A percentile compares a stretch with the other conserved stretches of the same genome.
Conservation (phyloP, 1,140 invertebrate species). For the Leptinotarsa texana region DNA sequence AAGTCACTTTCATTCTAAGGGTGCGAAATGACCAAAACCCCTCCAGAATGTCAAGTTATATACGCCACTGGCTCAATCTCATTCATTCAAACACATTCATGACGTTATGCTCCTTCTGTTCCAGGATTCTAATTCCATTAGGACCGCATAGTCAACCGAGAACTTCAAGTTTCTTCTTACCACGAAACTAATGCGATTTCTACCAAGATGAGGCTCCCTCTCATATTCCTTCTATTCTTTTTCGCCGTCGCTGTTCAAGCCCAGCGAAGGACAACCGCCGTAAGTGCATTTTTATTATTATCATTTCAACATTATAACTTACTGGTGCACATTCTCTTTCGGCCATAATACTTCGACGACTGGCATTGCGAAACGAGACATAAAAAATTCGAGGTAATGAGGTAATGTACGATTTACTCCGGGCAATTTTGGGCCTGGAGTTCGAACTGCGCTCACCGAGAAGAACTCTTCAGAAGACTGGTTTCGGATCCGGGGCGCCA, state of each 20-base stretch:
- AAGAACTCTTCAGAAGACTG: no score
- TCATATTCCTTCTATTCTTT: conserved; percentile 19
- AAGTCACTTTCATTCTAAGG: no score
- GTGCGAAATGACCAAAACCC: no score
- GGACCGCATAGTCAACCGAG: neutral
- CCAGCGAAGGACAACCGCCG: conserved; percentile 19
- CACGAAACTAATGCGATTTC: conserved; percentile 8
- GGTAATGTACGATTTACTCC: no score
- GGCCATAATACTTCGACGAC: neutral
- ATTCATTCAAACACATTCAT: no score
- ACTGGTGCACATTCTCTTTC: neutral
- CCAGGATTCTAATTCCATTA: conserved; percentile 14
- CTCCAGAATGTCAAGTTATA: no score
- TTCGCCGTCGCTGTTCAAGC: neutral
- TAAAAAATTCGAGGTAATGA: no score
- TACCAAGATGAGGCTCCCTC: conserved; percentile 13
- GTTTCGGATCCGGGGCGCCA: no score
- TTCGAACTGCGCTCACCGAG: no score
- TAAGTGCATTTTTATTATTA: conserved; percentile 12
- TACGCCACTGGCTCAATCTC: no score
- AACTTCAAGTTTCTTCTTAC: neutral
- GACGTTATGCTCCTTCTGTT: neutral
- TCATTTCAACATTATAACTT: conserved; percentile 7
- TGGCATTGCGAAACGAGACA: no score
- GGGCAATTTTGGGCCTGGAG: no score